Conservation (phyloP, 2,888 invertebrate species). For the Drosophila kuntzei region DNA sequence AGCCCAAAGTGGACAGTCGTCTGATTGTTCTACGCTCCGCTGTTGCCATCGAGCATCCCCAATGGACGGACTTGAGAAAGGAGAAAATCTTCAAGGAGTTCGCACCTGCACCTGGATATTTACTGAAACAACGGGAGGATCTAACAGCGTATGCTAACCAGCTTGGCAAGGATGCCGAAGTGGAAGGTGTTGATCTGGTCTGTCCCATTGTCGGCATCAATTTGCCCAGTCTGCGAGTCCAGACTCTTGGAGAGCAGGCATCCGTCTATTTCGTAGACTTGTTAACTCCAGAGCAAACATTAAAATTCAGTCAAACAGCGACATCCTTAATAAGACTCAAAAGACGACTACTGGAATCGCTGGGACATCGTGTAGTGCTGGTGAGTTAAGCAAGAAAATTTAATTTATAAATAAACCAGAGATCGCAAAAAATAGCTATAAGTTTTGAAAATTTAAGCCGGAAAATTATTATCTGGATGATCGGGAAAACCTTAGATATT, state of each 20-base stretch:
- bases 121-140: slow-evolving; percentile 70
- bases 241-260: slow-evolving; percentile 46
- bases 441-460: too few species aligned
- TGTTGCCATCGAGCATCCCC: slow-evolving; percentile 81
- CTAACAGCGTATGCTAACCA: slow-evolving; percentile 65
- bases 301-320: slow-evolving; percentile 76
- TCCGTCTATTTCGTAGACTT: slow-evolving; percentile 76
- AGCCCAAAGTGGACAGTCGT: slow-evolving; percentile 83
- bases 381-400: slow-evolving; percentile 56
- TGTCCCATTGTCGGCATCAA: slow-evolving; percentile 83
- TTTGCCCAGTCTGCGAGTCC: slow-evolving; percentile 80
- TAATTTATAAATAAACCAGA: not conserved
- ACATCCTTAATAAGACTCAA: slow-evolving; percentile 79
- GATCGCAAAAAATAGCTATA: too few species aligned
- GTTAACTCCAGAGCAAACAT: slow-evolving; percentile 73
- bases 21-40: slow-evolving; percentile 79
- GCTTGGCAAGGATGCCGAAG: slow-evolving; percentile 60
- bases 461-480: too few species aligned
- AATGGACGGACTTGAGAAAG: slow-evolving; percentile 52
- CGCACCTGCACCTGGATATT: slow-evolving; percentile 72
- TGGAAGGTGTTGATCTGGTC: slow-evolving; percentile 69
- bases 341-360: slow-evolving; percentile 70
- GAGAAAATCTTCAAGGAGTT: slow-evolving; percentile 65
- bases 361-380: slow-evolving; percentile 77
- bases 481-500: too few species aligned